Conservation (phyloP, 2,797 vertebrate genomes). For the Gymnocypris eckloni region DNA sequence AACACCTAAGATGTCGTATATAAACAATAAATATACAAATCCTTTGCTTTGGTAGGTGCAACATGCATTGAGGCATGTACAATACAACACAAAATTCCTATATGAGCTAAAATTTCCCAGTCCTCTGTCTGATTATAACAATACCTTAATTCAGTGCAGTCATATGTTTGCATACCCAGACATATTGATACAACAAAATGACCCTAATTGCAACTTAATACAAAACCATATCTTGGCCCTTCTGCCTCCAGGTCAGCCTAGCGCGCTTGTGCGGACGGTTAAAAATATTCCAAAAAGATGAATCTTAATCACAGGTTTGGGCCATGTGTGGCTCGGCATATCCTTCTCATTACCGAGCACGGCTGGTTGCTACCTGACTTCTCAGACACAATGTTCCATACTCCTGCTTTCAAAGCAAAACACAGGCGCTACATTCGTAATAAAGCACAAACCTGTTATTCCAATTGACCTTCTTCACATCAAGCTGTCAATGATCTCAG, state of each 20-base stretch:
- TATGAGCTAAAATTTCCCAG: conserved; percentile 9
- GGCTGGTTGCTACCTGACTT: conserved; percentile 65
- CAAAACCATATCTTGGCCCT: conserved; percentile 47
- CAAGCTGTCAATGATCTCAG: conserved; percentile 88
- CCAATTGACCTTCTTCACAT: conserved; percentile 88
- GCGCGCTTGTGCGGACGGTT: conserved; percentile 50
- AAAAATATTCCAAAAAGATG: conserved; percentile 72
- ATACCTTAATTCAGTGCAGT: conserved; percentile 48
- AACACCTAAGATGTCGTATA: not conserved
- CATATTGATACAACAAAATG: conserved; percentile 47
- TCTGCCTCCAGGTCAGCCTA: conserved; percentile 48
- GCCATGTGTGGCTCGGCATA: conserved; percentile 81
- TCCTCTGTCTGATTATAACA: conserved; percentile 36
- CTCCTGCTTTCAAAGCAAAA: conserved; percentile 70
- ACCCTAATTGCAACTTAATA: conserved; percentile 52
- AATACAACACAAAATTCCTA: not conserved
- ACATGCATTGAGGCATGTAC: not conserved
- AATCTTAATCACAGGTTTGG: conserved; percentile 87
- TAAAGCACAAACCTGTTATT: conserved; percentile 88
- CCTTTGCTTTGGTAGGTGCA: not conserved
- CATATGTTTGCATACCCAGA: conserved; percentile 40
- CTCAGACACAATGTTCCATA: conserved; percentile 73
- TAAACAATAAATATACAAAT: conserved; percentile 5
- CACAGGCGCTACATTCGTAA: conserved; percentile 83
- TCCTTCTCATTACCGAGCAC: conserved; percentile 81